These are phyloP conservation scores for Rhea pennata DNA, from an alignment of 2,113 vertebrate genomes.

Conservation along the genomic window DNA sequence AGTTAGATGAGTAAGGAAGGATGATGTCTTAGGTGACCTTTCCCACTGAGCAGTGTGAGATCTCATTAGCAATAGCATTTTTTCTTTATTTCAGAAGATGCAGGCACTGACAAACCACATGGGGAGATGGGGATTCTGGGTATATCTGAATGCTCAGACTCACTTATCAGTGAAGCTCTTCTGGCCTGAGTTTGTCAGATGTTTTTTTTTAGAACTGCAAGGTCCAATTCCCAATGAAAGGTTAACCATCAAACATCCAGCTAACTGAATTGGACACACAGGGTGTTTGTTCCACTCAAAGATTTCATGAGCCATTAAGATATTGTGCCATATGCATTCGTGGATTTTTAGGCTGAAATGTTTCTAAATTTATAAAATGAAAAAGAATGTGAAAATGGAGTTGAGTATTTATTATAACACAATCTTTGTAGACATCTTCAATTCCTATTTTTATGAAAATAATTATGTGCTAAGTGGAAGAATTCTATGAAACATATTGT, in stretches of 20 bases:
- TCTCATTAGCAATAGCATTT: neutral
- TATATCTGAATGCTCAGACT: neutral
- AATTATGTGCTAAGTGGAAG: neutral
- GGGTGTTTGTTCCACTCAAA: neutral
- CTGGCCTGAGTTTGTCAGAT: neutral
- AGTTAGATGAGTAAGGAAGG: neutral
- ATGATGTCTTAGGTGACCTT: neutral
- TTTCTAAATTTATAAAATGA: neutral
- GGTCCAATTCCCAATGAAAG: neutral
- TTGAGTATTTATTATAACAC: neutral
- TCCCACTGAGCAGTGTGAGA: neutral
- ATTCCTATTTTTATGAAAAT: neutral
- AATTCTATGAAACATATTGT: neutral
- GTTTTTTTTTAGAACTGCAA: neutral
- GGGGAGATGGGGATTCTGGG: neutral
- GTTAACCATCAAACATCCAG: neutral
- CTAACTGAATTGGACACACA: neutral
- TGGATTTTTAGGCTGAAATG: neutral
- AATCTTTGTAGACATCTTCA: neutral
- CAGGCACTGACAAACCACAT: neutral
- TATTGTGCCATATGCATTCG: neutral
- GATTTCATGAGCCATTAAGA: neutral
- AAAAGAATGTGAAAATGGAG: neutral
- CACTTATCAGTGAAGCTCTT: neutral
- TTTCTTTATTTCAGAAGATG: neutral